A percentile compares a stretch with the other conserved stretches of the same genome.
Conservation (phyloP, 2,888 invertebrate genomes). For the Mimachlamys varia region DNA sequence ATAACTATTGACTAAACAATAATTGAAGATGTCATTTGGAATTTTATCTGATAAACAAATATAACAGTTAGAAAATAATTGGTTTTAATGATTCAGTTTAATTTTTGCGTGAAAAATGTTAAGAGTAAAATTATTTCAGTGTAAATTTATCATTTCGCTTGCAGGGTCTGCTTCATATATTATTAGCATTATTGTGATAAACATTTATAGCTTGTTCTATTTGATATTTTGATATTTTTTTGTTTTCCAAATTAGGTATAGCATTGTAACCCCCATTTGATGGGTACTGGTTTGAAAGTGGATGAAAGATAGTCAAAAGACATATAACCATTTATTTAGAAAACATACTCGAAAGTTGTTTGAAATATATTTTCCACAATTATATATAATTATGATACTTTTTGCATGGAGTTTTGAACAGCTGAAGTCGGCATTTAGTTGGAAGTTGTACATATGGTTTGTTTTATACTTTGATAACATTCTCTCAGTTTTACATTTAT, state of each 20-base stretch:
- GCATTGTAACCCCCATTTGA: not conserved
- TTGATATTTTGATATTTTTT: constrained; percentile 23
- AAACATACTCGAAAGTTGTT: not conserved
- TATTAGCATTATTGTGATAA: constrained; percentile 34
- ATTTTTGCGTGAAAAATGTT: not conserved
- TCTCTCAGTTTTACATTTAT: constrained; percentile 6
- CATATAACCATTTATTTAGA: not conserved
- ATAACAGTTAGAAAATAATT: not conserved
- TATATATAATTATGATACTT: not conserved
- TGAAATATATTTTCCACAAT: not conserved
- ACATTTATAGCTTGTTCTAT: not conserved
- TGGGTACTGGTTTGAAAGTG: not conserved
- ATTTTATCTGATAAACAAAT: not conserved
- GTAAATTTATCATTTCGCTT: not conserved
- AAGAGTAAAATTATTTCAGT: not conserved
- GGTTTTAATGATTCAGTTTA: not conserved
- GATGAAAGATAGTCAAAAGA: not conserved
- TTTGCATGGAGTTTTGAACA: constrained; percentile 35
- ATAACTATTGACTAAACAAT: not conserved
- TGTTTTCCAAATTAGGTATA: not conserved
- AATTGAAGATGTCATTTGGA: not conserved
- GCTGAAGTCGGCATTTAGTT: constrained; percentile 36
- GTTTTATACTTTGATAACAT: constrained; percentile 34
- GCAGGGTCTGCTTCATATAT: not conserved
- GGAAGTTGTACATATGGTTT: constrained; percentile 27